Evolutionary conservation across 2,113 vertebrate genomes (phyloP).

Genomic region (Polyodon spathula): DNA sequence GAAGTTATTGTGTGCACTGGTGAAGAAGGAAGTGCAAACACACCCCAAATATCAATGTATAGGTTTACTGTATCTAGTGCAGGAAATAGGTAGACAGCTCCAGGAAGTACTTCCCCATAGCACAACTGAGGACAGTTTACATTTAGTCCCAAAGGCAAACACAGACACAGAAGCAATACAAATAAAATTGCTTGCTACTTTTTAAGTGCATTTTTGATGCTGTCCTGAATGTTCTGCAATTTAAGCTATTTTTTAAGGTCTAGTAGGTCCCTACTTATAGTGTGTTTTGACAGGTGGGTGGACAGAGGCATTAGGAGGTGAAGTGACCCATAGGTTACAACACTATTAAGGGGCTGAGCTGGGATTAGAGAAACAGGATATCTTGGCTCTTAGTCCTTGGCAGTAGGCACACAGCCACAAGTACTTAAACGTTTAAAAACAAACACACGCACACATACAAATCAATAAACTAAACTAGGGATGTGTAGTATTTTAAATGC

Average conservation of each 20-base stretch:
- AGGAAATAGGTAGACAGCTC: no score
- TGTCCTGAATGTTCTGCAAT: slow-evolving; percentile 32
- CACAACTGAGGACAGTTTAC: no score
- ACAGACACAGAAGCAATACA: no score
- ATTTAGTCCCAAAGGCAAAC: no score
- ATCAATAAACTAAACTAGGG: slow-evolving; percentile 13
- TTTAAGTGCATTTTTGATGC: slow-evolving; percentile 32
- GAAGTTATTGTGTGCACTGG: slow-evolving; percentile 6
- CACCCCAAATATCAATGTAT: no score
- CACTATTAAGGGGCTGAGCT: slow-evolving; percentile 34
- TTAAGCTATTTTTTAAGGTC: slow-evolving; percentile 14
- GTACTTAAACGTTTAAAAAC: slow-evolving; percentile 18
- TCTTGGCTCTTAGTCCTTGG: slow-evolving; percentile 25
- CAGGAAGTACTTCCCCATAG: no score
- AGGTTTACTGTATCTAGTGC: no score
- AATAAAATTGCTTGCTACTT: no score
- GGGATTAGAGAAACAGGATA: slow-evolving; percentile 30
- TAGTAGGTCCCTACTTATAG: slow-evolving; percentile 15
- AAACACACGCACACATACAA: slow-evolving; percentile 11
- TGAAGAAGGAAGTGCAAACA: slow-evolving; percentile 5
- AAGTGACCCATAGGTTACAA: slow-evolving; percentile 36
- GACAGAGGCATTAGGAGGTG: slow-evolving; percentile 37
- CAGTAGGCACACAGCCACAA: slow-evolving; percentile 28
- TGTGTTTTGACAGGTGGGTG: slow-evolving; percentile 38
- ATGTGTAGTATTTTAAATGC: not conserved